A percentile compares a stretch with the other conserved stretches of the same genome.
phyloP scores from a whole-genome alignment of 2,888 invertebrate genomes.

The Smittia sp. region DNA sequence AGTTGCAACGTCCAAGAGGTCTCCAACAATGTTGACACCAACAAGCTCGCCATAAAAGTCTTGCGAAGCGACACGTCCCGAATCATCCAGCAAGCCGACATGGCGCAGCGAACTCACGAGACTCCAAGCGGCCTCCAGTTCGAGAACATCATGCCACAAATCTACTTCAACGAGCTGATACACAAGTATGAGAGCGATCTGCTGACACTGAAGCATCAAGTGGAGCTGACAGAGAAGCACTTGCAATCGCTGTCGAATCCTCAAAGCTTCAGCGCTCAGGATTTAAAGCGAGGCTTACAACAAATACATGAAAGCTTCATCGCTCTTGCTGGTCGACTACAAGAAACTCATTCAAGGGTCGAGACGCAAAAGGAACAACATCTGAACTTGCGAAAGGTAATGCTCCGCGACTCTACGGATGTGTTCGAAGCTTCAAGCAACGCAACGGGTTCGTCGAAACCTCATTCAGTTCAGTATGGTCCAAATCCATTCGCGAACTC shows the following conservation, averaged over 20 bases:
- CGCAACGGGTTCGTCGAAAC: conserved; percentile 8
- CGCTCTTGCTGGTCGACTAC: conserved; percentile 80
- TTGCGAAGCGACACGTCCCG: conserved; percentile 70
- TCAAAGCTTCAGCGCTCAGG: conserved; percentile 66
- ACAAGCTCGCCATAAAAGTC: conserved; percentile 51
- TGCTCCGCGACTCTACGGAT: conserved; percentile 68
- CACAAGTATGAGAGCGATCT: conserved; percentile 70
- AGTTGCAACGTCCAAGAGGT: conserved; percentile 48
- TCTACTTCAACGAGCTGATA: conserved; percentile 67
- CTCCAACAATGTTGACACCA: conserved; percentile 50
- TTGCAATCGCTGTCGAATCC: conserved; percentile 65
- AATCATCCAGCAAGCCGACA: conserved; percentile 70
- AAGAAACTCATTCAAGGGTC: conserved; percentile 69
- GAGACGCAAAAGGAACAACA: conserved; percentile 82
- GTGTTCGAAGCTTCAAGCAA: conserved; percentile 62
- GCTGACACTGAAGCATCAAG: conserved; percentile 66
- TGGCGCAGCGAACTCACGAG: conserved; percentile 75
- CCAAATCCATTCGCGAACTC: conserved; percentile 34
- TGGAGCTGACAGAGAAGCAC: conserved; percentile 70
- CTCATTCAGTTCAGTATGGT: background rate
- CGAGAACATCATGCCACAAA: conserved; percentile 69
- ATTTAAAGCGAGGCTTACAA: conserved; percentile 73
- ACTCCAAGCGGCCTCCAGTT: conserved; percentile 72
- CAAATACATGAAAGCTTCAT: conserved; percentile 84
- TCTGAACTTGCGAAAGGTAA: conserved; percentile 73